Conservation (phyloP, 2,797 vertebrate genomes). For the Syngnathus rostellatus region DNA sequence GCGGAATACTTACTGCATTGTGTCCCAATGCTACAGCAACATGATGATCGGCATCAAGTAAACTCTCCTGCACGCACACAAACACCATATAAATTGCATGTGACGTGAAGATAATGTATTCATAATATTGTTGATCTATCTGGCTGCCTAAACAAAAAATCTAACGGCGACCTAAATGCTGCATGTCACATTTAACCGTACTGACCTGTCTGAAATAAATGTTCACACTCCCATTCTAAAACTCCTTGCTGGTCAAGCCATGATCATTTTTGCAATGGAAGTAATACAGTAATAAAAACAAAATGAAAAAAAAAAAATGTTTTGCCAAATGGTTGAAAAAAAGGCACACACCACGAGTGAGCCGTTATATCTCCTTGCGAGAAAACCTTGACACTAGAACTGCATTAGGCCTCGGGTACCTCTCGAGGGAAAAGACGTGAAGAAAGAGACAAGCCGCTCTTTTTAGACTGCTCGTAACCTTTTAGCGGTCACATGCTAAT, state of each 20-base stretch:
- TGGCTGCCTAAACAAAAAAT: too few species aligned
- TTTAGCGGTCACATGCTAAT: constrained; percentile 37
- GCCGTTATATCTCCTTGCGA: constrained; percentile 20
- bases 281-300: too few species aligned
- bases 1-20: constrained; percentile 27
- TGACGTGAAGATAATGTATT: neutral
- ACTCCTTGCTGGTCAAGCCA: too few species aligned
- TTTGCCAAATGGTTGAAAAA: neutral
- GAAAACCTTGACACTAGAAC: constrained; percentile 41
- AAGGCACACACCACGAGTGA: constrained; percentile 5
- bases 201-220: too few species aligned
- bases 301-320: too few species aligned
- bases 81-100: neutral
- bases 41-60: constrained; percentile 82
- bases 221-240: too few species aligned
- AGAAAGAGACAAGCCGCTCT: constrained; percentile 5
- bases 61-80: constrained; percentile 74
- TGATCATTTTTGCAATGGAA: too few species aligned
- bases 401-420: constrained; percentile 26
- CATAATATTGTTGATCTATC: too few species aligned
- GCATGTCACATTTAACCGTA: too few species aligned
- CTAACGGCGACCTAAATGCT: too few species aligned
- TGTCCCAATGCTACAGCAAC: constrained; percentile 82
- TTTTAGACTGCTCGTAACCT: constrained; percentile 33
- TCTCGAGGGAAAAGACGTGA: neutral